Evolutionary conservation across 2,888 invertebrate species (phyloP).

Genomic region (Noctuana brunneofusca): DNA sequence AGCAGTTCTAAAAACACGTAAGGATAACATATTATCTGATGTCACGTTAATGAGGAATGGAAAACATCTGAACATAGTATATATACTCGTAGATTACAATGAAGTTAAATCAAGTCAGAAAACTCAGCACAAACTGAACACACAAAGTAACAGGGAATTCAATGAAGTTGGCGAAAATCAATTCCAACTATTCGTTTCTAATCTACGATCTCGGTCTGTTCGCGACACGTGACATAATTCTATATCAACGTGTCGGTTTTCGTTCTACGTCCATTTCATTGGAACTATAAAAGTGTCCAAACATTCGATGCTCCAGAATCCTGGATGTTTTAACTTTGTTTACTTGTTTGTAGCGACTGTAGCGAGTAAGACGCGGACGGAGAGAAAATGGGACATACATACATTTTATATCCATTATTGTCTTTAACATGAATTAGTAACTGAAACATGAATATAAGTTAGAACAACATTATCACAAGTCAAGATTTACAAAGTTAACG

Average conservation of each 20-base stretch:
- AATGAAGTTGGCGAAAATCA: constrained; percentile 25
- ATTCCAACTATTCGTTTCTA: constrained; percentile 29
- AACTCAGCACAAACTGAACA: background rate
- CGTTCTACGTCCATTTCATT: constrained; percentile 39
- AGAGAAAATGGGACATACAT: too few species aligned
- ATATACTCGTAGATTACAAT: background rate
- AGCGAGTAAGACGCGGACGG: background rate
- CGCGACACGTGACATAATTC: constrained; percentile 20
- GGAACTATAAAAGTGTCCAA: constrained; percentile 4
- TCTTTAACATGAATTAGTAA: too few species aligned
- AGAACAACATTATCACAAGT: too few species aligned
- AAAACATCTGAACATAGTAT: too few species aligned
- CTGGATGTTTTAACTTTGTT: background rate
- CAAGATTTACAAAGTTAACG: too few species aligned
- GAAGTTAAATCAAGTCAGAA: constrained; percentile 4
- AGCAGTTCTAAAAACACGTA: too few species aligned
- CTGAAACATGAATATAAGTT: too few species aligned
- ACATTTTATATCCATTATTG: too few species aligned
- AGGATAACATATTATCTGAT: too few species aligned
- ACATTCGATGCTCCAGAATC: constrained; percentile 1
- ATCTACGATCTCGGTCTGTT: constrained; percentile 21
- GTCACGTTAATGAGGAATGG: too few species aligned
- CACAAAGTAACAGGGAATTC: constrained; percentile 10
- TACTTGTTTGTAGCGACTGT: too few species aligned
- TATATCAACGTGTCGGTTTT: constrained; percentile 33